Base-by-base conservation (phyloP, 1,140 invertebrate genomes). In the Psix sp. region DNA sequence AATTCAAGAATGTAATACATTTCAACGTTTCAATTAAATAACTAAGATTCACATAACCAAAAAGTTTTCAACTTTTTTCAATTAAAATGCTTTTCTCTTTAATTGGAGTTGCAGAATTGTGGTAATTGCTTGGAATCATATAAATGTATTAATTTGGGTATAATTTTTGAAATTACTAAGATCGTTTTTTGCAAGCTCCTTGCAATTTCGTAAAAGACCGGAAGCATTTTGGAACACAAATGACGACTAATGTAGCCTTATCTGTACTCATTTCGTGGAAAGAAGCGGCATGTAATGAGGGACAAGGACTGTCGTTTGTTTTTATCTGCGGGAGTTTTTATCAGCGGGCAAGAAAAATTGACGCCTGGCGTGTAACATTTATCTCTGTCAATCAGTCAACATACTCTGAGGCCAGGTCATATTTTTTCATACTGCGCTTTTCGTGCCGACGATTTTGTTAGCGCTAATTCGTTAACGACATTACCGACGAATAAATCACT, bases 321-420 rank as follows among this genome's bases (percentile, higher is more conserved):
- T 7, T 7, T 33, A n/a, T 33, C 10, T 11, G 7, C 3, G 36
- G 20, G 5, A 10, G 38, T 56, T 42, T 56, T 56, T 33, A 42
- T 56, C 17, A 13, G 1, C 16, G 15, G 6, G n/a, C 11, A 13
- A 56, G 20, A 54, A 56, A 56, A 56, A 56, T 17, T 17, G 9
- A n/a, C 29, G 15, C 21, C 51, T 20, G 10, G 11, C 26, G 3
- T 33, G 51, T 56, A 56, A 56, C 39, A 56, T 56, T 56, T 33
- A 56, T 56, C 51, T 33, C 29, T 20, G 24, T 42, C 26, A 43
- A 56, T 56, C 51, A 43, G 51, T 42, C 36, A 18, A 29, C 38
- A 40, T 40, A 54, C 13, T 40, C 15, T 54, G 24, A 10, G 5
- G 14, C 3, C 15, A 54, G 14, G 5, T 39, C 42, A 11, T 0